phyloP scores from a whole-genome alignment of 1,140 invertebrate genomes.

The Habropoda laboriosa region DNA sequence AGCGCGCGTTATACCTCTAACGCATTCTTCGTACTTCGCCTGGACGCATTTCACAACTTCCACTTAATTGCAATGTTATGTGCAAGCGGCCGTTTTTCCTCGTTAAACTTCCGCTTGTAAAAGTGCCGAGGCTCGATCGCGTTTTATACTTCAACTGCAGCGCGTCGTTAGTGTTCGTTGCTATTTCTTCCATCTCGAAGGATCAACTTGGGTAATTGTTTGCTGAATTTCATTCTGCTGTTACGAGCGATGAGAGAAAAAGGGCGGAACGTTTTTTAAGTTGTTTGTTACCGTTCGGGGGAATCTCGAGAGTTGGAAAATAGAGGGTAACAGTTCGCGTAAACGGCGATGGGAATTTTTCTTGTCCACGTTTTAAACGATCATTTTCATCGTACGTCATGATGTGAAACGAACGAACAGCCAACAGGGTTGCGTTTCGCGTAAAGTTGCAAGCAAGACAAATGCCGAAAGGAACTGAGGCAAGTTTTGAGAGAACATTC shows the following conservation, averaged over 20 bases:
- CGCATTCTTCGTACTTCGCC: slow-evolving; percentile 1
- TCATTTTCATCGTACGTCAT: neutral
- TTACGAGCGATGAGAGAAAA: too few species aligned
- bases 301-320: too few species aligned
- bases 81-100: neutral
- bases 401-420: neutral
- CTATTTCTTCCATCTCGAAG: too few species aligned
- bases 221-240: too few species aligned
- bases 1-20: neutral
- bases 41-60: neutral
- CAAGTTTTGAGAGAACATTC: neutral
- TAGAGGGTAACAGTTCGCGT: too few species aligned
- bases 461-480: neutral
- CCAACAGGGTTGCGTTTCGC: neutral
- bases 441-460: neutral
- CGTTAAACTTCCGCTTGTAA: too few species aligned
- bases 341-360: too few species aligned
- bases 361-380: neutral
- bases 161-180: too few species aligned
- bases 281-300: too few species aligned
- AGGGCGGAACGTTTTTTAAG: too few species aligned
- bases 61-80: slow-evolving; percentile 34
- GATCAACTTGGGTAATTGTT: too few species aligned
- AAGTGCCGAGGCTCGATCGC: too few species aligned
- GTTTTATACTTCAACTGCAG: neutral